phyloP scores from a whole-genome alignment of 2,113 vertebrate genomes.

The Dasyprocta punctata region DNA sequence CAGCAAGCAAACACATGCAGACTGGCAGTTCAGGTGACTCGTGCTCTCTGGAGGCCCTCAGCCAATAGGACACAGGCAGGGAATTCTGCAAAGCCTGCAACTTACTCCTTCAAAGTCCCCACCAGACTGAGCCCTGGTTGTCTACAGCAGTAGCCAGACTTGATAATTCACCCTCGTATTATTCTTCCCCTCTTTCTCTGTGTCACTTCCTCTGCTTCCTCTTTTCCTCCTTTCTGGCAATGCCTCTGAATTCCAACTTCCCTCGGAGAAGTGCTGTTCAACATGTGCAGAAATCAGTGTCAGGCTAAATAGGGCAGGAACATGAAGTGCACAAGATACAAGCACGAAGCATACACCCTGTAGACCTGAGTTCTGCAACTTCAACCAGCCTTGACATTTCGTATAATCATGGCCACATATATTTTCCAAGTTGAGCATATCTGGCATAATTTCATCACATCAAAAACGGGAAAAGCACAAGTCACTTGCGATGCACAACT shows the following conservation, averaged over 20 bases:
- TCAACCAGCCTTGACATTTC: neutral
- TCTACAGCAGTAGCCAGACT: neutral
- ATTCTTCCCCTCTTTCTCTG: neutral
- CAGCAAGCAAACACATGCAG: accelerated
- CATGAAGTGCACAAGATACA: neutral
- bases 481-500: neutral
- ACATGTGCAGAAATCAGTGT: neutral
- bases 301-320: neutral
- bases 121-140: neutral
- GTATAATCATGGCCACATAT: neutral
- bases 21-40: neutral
- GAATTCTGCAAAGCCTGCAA: neutral
- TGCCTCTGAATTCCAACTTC: neutral
- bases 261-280: neutral
- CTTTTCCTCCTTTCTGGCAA: neutral
- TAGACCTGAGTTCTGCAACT: neutral
- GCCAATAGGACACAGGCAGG: neutral
- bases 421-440: neutral
- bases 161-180: accelerated
- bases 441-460: neutral
- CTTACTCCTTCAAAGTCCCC: neutral
- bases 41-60: too few relatives aligned
- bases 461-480: neutral
- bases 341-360: neutral
- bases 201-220: neutral